Base-by-base conservation (phyloP, 2,113 vertebrate species). In the Malurus cyaneus region DNA sequence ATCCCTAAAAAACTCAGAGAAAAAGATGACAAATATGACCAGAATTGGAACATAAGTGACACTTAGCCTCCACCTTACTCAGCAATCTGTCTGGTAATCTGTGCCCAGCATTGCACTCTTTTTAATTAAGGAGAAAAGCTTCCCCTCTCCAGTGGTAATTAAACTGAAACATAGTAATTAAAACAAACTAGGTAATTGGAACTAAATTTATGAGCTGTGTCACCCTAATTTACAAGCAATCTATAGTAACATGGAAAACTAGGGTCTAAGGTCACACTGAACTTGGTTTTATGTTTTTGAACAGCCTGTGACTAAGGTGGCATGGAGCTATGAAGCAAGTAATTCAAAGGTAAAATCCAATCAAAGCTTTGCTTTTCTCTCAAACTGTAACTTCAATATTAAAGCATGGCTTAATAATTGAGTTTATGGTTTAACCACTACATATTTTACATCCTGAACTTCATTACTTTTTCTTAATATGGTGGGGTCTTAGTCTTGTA, bases 111-210 rank as follows among this genome's bases (percentile, higher is more conserved):
- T 2, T 39, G 42, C 5, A 42, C 5, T 21, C 41, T 6, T 32
- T 53, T 46, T 21, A 61, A 66, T 34, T 25, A 56, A 6, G 10
- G 6, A 29, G 24, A 32, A 49, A 54, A 28, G 16, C 14, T 78
- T 47, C 16, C 46, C 2, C 21, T 0, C 18, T n/a, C 28, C 15
- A 7, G 8, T 3, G 9, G 28, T 15, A 76, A 81, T 34, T 26
- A 66, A 66, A 81, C 11, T 14, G 32, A 87, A 93, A 64, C 4
- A 6, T 0, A 25, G 3, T 31, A 34, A 71, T 36, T 71, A 36
- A 56, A 78, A 74, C 20, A 14, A 86, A 49, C 2, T 19, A 70
- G 12, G 29, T 41, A 86, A 89, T 0, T 47, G n/a, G 34, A 59
- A 71, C 26, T 19, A 7, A 71, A 64, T 60, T 66, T 25, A 74